Evolutionary conservation across 1,140 invertebrate genomes (phyloP).

Genomic region (Leguminivora glycinivorella): DNA sequence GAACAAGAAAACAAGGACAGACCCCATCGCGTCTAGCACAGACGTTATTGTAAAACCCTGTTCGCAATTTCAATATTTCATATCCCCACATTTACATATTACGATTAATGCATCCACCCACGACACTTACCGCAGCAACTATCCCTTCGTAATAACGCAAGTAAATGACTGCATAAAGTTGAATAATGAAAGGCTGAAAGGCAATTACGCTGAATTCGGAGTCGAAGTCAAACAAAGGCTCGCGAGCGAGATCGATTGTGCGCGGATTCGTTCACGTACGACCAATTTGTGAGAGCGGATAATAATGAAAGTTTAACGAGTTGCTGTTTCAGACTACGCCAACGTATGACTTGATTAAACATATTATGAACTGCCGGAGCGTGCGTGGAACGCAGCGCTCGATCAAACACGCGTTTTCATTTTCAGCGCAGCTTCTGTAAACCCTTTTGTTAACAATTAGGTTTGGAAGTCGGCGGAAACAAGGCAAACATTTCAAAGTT

Average conservation of each 20-base stretch:
- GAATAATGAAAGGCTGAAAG: slow-evolving; percentile 78
- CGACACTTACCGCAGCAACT: slow-evolving; percentile 67
- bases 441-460: slow-evolving; percentile 37
- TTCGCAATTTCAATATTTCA: slow-evolving; percentile 71
- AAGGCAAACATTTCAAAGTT: slow-evolving; percentile 7
- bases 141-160: slow-evolving; percentile 75
- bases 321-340: slow-evolving; percentile 53
- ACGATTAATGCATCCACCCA: slow-evolving; percentile 76
- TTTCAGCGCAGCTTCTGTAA: slow-evolving; percentile 35
- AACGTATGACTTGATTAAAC: slow-evolving; percentile 64
- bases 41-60: slow-evolving; percentile 49
- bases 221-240: slow-evolving; percentile 76
- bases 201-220: slow-evolving; percentile 78
- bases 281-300: slow-evolving; percentile 72
- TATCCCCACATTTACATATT: slow-evolving; percentile 74
- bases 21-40: slow-evolving; percentile 36
- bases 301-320: slow-evolving; percentile 77
- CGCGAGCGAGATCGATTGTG: slow-evolving; percentile 71
- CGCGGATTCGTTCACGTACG: slow-evolving; percentile 75
- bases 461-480: slow-evolving; percentile 37
- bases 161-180: slow-evolving; percentile 78
- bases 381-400: slow-evolving; percentile 21
- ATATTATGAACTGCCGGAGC: slow-evolving; percentile 57
- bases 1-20: slow-evolving; percentile 38
- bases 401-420: slow-evolving; percentile 33